Conservation (phyloP, 2,113 vertebrate genomes). For the Symphodus melops region DNA sequence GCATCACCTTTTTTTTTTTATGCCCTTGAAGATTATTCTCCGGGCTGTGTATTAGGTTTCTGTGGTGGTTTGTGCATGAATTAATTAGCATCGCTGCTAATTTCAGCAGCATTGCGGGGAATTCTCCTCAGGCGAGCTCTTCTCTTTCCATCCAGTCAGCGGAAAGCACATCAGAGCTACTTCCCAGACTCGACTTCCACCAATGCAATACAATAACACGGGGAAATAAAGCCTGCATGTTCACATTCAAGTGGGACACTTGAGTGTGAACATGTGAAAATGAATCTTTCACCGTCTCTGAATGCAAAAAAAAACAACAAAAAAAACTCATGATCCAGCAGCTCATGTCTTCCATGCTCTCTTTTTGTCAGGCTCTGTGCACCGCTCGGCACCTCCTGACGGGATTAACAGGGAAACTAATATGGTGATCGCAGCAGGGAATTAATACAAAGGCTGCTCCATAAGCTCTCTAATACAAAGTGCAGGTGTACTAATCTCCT, state of each 20-base stretch:
- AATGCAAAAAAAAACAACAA: constrained; percentile 27
- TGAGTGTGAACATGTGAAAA: too few species aligned
- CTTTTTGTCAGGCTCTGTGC: constrained; percentile 13
- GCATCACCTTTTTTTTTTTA: constrained; percentile 15
- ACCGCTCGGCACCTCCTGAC: constrained; percentile 30
- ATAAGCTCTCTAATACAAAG: constrained; percentile 52
- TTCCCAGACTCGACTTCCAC: constrained; percentile 46
- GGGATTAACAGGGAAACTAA: constrained; percentile 61
- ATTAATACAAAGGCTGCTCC: constrained; percentile 49
- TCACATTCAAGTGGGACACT: constrained; percentile 54
- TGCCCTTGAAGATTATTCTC: constrained; percentile 29
- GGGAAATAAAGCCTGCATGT: constrained; percentile 51
- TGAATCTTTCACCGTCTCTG: constrained; percentile 28
- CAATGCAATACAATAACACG: constrained; percentile 24
- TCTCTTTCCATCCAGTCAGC: constrained; percentile 74
- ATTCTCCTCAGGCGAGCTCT: constrained; percentile 60
- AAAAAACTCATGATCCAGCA: constrained; percentile 21
- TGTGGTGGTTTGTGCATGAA: constrained; percentile 61
- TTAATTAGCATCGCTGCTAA: constrained; percentile 70
- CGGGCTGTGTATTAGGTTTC: constrained; percentile 47
- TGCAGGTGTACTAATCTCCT: constrained; percentile 60
- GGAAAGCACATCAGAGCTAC: constrained; percentile 60
- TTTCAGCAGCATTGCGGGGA: constrained; percentile 67
- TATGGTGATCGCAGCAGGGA: constrained; percentile 57
- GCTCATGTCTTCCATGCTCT: constrained; percentile 18